Conservation (phyloP, 2,888 invertebrate genomes). For the Carterocephalus palaemon region DNA sequence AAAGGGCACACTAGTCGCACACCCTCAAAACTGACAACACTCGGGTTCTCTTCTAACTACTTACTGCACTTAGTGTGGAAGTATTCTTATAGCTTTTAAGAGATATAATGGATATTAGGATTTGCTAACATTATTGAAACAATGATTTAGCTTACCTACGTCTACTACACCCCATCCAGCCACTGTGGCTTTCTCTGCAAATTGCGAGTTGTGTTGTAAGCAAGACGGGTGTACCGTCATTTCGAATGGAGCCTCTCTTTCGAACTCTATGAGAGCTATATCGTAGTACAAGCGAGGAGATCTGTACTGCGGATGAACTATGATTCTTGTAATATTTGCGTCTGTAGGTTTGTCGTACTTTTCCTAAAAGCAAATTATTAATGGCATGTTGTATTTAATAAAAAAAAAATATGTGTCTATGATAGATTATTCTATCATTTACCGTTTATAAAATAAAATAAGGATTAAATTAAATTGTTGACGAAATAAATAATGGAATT, state of each 20-base stretch:
- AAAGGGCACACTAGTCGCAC: too few species aligned
- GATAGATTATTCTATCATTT: too few species aligned
- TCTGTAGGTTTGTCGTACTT: constrained; percentile 20
- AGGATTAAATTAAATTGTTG: too few species aligned
- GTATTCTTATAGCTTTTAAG: neutral
- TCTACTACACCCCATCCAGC: constrained; percentile 40
- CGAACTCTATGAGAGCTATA: constrained; percentile 37
- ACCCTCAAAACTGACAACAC: too few species aligned
- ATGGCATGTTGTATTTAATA: too few species aligned
- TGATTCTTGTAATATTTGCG: constrained; percentile 31
- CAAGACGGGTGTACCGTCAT: constrained; percentile 36
- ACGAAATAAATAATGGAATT: too few species aligned
- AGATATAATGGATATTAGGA: neutral
- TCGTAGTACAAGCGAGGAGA: constrained; percentile 37
- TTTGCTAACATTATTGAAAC: too few species aligned
- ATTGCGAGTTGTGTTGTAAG: constrained; percentile 30
- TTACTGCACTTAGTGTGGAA: too few species aligned
- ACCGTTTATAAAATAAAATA: too few species aligned
- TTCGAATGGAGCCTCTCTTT: constrained; percentile 27
- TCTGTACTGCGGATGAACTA: constrained; percentile 33
- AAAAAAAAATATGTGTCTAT: too few species aligned
- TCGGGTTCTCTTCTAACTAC: too few species aligned
- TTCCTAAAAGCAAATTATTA: constrained; percentile 1
- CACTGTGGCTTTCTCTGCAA: constrained; percentile 21
- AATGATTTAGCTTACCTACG: constrained; percentile 29